Percentiles rank a stretch among this genome's conserved stretches.
These are phyloP conservation scores for Papilio glaucus DNA, from an alignment of 1,140 invertebrate genomes.

Conservation along the genomic window DNA sequence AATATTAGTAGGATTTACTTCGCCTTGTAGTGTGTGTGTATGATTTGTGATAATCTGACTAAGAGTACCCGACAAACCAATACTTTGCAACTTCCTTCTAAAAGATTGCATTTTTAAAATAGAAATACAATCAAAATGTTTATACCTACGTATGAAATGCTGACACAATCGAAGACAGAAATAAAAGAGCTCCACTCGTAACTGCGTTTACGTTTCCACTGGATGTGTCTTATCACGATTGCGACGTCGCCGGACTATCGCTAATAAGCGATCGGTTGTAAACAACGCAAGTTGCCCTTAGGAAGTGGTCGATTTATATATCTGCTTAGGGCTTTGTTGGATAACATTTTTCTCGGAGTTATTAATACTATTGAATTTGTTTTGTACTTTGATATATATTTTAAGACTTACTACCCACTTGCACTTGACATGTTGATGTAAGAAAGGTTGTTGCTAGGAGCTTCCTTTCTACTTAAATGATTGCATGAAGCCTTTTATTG, in stretches of 20 bases:
- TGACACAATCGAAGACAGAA: slow-evolving; percentile 1
- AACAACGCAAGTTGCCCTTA: slow-evolving; percentile 51
- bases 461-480: no score
- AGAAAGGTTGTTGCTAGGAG: neutral
- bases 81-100: no score
- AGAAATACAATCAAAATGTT: neutral
- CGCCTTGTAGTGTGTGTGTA: no score
- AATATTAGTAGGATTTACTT: no score
- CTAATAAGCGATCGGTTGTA: slow-evolving; percentile 54
- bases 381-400: neutral
- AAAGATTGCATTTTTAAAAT: no score
- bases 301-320: slow-evolving; percentile 10
- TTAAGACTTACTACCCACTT: no score
- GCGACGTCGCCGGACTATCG: slow-evolving; percentile 1
- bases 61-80: no score
- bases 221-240: slow-evolving; percentile 18
- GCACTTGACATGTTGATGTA: no score
- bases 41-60: no score
- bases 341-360: slow-evolving; percentile 13
- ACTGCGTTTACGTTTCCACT: neutral
- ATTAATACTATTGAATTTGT: no score
- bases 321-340: neutral
- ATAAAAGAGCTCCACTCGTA: slow-evolving; percentile 17
- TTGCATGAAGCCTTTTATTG: no score
- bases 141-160: neutral